phyloP scores from a whole-genome alignment of 2,113 vertebrate genomes.

The Vimba vimba region DNA sequence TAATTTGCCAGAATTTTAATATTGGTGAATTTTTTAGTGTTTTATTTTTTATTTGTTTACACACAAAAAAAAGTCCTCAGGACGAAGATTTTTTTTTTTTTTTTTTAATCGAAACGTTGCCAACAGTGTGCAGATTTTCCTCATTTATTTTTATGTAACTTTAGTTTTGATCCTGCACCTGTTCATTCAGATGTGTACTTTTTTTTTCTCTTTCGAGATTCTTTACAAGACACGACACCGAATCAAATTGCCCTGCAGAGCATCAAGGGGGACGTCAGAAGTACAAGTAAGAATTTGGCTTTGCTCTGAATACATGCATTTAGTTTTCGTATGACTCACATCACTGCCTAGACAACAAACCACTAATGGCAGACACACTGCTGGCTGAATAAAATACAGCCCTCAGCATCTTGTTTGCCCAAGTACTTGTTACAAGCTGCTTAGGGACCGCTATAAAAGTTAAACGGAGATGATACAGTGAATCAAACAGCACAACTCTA shows the following conservation, averaged over 20 bases:
- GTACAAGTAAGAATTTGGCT: background rate
- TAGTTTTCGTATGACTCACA: background rate
- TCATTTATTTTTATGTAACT: too few species aligned
- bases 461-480: background rate
- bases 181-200: too few species aligned
- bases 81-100: too few species aligned
- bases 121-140: too few species aligned
- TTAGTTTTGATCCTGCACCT: too few species aligned
- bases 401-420: background rate
- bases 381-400: background rate
- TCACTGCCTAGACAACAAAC: background rate
- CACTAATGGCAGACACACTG: background rate
- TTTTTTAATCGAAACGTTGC: too few species aligned
- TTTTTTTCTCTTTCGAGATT: background rate
- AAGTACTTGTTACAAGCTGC: constrained; percentile 16
- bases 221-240: background rate
- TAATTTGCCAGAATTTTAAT: background rate
- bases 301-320: background rate
- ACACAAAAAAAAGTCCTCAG: background rate
- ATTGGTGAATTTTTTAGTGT: background rate
- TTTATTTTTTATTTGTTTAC: background rate
- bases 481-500: background rate
- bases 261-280: background rate
- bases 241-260: background rate
- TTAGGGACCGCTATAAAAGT: background rate